Conservation (phyloP, 2,797 vertebrate genomes). For the Haliaeetus vocifer region DNA sequence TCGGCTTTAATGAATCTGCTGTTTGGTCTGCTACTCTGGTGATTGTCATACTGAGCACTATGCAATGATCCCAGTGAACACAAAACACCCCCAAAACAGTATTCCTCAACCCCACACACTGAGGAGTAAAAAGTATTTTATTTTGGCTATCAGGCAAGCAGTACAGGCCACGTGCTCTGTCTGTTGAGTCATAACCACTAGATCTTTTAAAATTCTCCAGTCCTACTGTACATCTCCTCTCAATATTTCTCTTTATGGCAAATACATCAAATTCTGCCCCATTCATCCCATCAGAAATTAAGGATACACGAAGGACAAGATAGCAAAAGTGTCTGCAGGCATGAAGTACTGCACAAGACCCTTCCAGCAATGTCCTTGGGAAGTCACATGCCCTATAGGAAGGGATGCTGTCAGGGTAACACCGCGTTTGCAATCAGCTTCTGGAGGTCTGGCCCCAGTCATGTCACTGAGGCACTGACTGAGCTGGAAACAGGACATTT, state of each 20-base stretch:
- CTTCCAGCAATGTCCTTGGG: neutral
- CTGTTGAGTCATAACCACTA: neutral
- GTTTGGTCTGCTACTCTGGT: neutral
- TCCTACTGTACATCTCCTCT: neutral
- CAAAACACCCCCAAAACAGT: neutral
- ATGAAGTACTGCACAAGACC: neutral
- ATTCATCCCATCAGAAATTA: neutral
- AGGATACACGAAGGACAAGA: neutral
- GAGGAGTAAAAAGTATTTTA: neutral
- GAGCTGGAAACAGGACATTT: neutral
- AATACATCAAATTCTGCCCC: neutral
- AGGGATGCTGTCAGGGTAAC: neutral
- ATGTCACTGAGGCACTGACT: neutral
- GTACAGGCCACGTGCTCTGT: neutral
- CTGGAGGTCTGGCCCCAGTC: neutral
- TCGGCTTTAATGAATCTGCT: neutral
- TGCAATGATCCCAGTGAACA: neutral
- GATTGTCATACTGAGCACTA: neutral
- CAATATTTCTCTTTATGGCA: neutral
- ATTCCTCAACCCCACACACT: neutral
- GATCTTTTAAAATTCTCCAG: neutral
- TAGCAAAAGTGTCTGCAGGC: neutral
- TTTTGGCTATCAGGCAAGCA: neutral
- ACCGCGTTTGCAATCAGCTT: neutral
- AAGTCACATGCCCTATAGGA: neutral